Percentiles rank a stretch among this genome's conserved stretches.
Conservation (phyloP, 2,888 invertebrate species). For the Plutella xylostella region DNA sequence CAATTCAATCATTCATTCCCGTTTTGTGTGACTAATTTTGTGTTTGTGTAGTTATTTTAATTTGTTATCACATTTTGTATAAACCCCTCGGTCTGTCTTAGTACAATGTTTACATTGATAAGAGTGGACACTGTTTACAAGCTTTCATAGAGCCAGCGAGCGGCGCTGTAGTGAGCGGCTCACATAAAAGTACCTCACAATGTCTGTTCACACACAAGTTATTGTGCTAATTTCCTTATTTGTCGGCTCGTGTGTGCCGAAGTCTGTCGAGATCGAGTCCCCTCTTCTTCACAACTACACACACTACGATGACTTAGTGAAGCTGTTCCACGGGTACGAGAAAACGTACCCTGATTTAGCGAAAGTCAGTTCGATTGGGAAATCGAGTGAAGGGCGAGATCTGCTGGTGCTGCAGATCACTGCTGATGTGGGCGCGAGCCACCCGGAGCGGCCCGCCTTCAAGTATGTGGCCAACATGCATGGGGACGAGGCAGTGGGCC, state of each 20-base stretch:
- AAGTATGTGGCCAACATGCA: slow-evolving; percentile 98
- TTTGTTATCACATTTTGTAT: background rate
- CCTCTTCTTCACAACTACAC: slow-evolving; percentile 73
- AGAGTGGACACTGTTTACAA: slow-evolving; percentile 25
- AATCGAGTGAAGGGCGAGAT: slow-evolving; percentile 83
- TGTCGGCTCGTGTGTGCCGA: slow-evolving; percentile 37
- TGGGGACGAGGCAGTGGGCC: slow-evolving; percentile 92
- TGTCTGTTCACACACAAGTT: background rate
- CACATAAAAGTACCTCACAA: too few species aligned
- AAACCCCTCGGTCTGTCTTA: slow-evolving; percentile 5
- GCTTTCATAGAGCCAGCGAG: slow-evolving; percentile 15
- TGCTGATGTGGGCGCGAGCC: slow-evolving; percentile 68
- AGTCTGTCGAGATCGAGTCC: slow-evolving; percentile 53
- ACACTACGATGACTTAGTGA: slow-evolving; percentile 77
- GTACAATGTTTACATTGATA: slow-evolving; percentile 31
- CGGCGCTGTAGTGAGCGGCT: background rate
- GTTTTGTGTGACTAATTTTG: background rate
- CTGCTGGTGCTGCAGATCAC: slow-evolving; percentile 87
- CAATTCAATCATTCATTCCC: background rate
- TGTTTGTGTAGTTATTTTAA: background rate
- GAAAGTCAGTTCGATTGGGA: slow-evolving; percentile 82
- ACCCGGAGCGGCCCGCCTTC: slow-evolving; percentile 84
- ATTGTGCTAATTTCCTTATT: slow-evolving; percentile 42
- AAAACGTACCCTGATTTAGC: slow-evolving; percentile 76
- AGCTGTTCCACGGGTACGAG: slow-evolving; percentile 72